Evolutionary conservation across 2,113 vertebrate species (phyloP).

Genomic region (Brevimyrus niger): DNA sequence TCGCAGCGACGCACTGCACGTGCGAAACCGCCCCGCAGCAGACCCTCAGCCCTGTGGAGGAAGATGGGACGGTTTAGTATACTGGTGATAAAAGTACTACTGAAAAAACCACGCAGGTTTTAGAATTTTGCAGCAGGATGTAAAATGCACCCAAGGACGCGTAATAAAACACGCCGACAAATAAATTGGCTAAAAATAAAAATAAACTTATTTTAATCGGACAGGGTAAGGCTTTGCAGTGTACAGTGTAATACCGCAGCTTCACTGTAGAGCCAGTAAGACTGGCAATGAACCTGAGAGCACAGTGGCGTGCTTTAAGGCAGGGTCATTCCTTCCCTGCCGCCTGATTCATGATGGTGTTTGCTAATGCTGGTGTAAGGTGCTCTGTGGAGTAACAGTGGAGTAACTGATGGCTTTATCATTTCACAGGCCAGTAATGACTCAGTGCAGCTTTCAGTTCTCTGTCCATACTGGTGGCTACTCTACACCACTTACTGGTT

Average conservation of each 20-base stretch:
- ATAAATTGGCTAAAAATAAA: background rate
- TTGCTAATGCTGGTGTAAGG: conserved; percentile 4
- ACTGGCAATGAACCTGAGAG: background rate
- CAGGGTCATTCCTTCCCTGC: background rate
- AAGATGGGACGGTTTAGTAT: background rate
- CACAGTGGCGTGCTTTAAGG: background rate
- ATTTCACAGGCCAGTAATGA: background rate
- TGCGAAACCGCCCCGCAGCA: background rate
- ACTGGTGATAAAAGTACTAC: background rate
- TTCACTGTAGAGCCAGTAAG: background rate
- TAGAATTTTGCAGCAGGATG: background rate
- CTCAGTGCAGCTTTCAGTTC: no score
- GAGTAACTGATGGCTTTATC: background rate
- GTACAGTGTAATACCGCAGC: no score
- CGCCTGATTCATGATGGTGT: background rate
- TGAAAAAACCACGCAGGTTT: background rate
- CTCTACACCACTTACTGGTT: background rate
- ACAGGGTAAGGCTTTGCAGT: no score
- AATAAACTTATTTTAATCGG: no score
- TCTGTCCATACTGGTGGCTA: background rate
- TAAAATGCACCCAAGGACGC: background rate
- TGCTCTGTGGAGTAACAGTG: background rate
- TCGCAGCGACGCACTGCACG: no score
- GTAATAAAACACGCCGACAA: background rate
- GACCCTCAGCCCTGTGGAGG: background rate